A percentile compares a stretch with the other conserved stretches of the same genome.
Conservation (phyloP, 92 coral and sea anemone genomes). For the Epizoanthus rinbou region DNA sequence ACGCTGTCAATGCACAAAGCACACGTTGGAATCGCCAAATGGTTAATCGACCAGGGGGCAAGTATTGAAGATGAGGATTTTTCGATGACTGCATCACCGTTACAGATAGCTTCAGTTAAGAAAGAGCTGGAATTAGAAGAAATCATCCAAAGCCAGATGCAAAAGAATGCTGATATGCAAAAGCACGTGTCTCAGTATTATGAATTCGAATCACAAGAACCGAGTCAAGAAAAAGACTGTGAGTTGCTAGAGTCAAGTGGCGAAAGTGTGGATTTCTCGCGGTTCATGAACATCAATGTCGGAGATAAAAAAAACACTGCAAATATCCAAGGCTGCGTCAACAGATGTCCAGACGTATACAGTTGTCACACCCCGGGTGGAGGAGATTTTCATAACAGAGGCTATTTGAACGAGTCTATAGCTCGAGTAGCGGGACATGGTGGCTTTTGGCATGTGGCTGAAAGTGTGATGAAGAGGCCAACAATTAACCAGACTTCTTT, state of each 20-base stretch:
- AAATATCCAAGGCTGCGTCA: conserved; percentile 50
- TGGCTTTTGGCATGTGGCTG: conserved; percentile 17
- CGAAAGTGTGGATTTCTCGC: conserved; percentile 36
- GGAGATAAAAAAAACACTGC: conserved; percentile 64
- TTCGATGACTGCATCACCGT: conserved; percentile 24
- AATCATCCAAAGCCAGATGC: background rate
- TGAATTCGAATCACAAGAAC: no score
- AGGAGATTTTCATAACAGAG: conserved; percentile 36
- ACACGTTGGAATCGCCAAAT: conserved; percentile 23
- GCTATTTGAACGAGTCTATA: conserved; percentile 21
- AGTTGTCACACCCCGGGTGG: conserved; percentile 49
- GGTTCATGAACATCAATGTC: conserved; percentile 51
- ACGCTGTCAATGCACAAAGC: conserved; percentile 25
- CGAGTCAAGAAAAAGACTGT: no score
- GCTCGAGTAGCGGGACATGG: conserved; percentile 24
- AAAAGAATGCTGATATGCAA: no score
- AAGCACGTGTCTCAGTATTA: no score
- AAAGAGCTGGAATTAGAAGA: background rate
- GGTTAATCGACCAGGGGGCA: conserved; percentile 21
- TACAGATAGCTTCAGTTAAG: conserved; percentile 20
- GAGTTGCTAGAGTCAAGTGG: no score
- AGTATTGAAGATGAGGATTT: conserved; percentile 28
- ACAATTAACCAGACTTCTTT: conserved; percentile 12
- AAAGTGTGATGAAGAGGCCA: conserved; percentile 18
- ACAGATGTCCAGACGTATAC: conserved; percentile 61